Conservation (phyloP, 2,888 invertebrate species). For the Platycnemis pennipes region DNA sequence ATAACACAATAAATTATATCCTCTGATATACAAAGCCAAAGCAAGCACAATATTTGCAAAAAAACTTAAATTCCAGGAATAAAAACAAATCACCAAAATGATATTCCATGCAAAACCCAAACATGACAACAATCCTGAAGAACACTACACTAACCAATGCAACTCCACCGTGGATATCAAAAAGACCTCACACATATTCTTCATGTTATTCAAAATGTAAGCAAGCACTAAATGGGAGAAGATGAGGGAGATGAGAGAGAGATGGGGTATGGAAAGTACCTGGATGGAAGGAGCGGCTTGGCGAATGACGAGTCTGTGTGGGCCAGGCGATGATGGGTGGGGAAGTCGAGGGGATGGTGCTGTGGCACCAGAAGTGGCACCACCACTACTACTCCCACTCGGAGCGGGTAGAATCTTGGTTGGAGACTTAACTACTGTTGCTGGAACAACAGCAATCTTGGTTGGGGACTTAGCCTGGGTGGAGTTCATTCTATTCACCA, state of each 20-base stretch:
- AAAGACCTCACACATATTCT: neutral
- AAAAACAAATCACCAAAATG: neutral
- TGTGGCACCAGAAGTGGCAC: slow-evolving; percentile 37
- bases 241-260: neutral
- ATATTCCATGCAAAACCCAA: neutral
- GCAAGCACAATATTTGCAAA: too few relatives aligned
- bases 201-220: neutral
- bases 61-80: neutral
- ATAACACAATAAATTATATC: too few relatives aligned
- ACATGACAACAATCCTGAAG: neutral
- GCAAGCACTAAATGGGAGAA: neutral
- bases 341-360: slow-evolving; percentile 71
- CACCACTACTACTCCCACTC: slow-evolving; percentile 71
- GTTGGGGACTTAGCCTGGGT: slow-evolving; percentile 75
- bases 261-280: neutral
- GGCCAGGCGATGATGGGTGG: slow-evolving; percentile 73
- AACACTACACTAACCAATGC: neutral
- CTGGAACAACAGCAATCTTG: slow-evolving; percentile 79
- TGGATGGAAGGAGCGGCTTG: slow-evolving; percentile 75
- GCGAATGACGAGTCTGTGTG: slow-evolving; percentile 82
- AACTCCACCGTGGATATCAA: neutral
- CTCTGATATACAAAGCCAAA: too few relatives aligned
- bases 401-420: slow-evolving; percentile 87
- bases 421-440: slow-evolving; percentile 84
- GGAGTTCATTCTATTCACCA: slow-evolving; percentile 80